A percentile compares a stretch with the other conserved stretches of the same genome.
These are phyloP conservation scores for Tragulus kanchil DNA, from an alignment of 2,113 vertebrate genomes.

Conservation along the genomic window DNA sequence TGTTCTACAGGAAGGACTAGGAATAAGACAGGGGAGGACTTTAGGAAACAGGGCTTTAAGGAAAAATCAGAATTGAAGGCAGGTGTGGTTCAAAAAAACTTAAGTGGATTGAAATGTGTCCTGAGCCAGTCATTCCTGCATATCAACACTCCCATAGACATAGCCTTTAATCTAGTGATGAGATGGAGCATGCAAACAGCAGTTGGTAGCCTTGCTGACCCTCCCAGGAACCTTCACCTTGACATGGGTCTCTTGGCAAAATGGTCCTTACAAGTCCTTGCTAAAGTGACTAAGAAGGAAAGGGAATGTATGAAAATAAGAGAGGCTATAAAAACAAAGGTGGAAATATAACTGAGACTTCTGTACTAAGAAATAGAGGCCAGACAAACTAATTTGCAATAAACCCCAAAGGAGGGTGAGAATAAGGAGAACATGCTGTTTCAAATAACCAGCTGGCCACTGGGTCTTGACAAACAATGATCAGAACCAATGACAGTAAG, in stretches of 20 bases:
- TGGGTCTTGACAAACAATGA: slow-evolving; percentile 2
- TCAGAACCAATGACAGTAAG: slow-evolving; percentile 1
- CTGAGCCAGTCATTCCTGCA: slow-evolving; percentile 7
- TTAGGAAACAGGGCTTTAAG: slow-evolving; percentile 62
- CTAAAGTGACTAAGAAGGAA: background rate
- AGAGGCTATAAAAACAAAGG: background rate
- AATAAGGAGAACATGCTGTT: slow-evolving; percentile 54
- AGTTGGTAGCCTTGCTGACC: background rate
- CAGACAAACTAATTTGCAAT: slow-evolving; percentile 73
- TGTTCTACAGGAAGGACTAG: slow-evolving; percentile 46
- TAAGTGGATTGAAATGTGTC: background rate
- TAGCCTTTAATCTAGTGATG: slow-evolving; percentile 41
- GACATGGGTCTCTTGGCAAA: background rate
- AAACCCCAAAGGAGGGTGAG: slow-evolving; percentile 49
- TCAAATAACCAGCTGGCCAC: slow-evolving; percentile 64
- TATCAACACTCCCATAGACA: background rate
- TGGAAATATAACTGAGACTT: background rate
- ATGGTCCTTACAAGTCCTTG: slow-evolving; percentile 31
- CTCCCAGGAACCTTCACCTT: slow-evolving; percentile 32
- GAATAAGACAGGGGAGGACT: slow-evolving; percentile 56
- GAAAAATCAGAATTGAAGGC: slow-evolving; percentile 8
- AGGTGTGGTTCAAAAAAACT: background rate
- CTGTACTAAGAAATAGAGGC: slow-evolving; percentile 35
- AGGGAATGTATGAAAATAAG: background rate
- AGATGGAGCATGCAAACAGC: background rate